A percentile compares a stretch with the other conserved stretches of the same genome.
These are phyloP conservation scores for Platygyra sinensis DNA, from an alignment of 64 coral and sea anemone genomes.

Conservation along the genomic window DNA sequence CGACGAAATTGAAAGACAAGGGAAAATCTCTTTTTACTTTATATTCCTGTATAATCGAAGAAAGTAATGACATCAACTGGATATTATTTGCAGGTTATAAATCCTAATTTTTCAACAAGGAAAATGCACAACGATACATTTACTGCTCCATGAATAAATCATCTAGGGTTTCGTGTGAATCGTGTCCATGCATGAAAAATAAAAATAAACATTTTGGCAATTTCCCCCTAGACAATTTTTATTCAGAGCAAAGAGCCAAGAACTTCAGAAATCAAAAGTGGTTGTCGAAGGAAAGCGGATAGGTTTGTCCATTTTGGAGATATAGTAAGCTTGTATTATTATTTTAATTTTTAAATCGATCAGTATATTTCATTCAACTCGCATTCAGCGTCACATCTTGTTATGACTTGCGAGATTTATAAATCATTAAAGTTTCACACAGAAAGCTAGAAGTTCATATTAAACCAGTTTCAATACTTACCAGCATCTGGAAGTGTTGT, in stretches of 20 bases:
- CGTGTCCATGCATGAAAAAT: constrained; percentile 18
- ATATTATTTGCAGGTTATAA: not conserved
- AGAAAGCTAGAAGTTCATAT: not conserved
- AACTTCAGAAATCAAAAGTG: not conserved
- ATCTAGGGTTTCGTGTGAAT: not conserved
- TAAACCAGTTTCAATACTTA: constrained; percentile 3
- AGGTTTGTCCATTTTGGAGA: not conserved
- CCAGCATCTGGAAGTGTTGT: not conserved
- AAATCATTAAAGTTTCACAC: not conserved
- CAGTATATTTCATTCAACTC: not conserved
- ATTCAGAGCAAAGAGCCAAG: not conserved
- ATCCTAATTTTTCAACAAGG: not conserved
- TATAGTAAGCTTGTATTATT: not conserved
- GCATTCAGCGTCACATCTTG: not conserved
- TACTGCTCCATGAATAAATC: constrained; percentile 1
- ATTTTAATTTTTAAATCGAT: not conserved
- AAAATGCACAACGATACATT: constrained; percentile 8
- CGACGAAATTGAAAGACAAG: too few relatives aligned
- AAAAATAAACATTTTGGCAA: constrained; percentile 46
- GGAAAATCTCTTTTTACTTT: too few relatives aligned
- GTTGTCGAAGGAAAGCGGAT: not conserved
- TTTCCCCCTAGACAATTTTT: not conserved
- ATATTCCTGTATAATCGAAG: too few relatives aligned
- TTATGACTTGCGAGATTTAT: not conserved
- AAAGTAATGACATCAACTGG: too few relatives aligned